A percentile compares a stretch with the other conserved stretches of the same genome.
phyloP scores from a whole-genome alignment of 64 coral and sea anemone species.

The Porites lutea region DNA sequence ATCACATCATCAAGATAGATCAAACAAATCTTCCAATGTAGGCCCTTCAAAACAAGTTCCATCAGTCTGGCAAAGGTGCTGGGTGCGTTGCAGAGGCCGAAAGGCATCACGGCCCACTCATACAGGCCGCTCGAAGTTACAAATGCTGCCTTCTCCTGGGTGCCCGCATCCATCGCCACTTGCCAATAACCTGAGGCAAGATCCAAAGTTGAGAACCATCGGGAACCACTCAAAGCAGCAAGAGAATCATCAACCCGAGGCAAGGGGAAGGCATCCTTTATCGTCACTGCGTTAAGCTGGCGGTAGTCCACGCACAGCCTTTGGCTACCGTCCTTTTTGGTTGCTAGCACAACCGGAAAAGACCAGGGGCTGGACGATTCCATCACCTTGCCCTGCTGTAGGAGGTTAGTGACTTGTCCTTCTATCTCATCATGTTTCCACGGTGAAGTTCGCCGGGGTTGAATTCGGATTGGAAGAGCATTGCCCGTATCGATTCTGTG shows the following conservation, averaged over 20 bases:
- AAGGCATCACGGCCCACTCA: no score
- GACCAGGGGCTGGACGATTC: no score
- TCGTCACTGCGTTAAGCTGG: neutral
- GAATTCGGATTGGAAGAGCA: no score
- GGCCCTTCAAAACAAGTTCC: constrained; percentile 43
- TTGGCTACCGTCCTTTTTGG: no score
- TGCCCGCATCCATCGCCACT: neutral
- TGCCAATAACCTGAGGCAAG: constrained; percentile 18
- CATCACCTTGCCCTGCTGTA: no score
- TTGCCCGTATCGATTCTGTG: no score
- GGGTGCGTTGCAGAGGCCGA: no score
- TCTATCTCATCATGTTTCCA: no score
- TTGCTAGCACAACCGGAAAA: no score
- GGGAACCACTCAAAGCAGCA: neutral
- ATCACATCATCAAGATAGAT: constrained; percentile 58
- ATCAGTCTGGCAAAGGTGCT: constrained; percentile 59
- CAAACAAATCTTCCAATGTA: constrained; percentile 37
- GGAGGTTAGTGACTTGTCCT: no score
- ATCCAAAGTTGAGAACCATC: constrained; percentile 7
- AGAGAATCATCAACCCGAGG: constrained; percentile 7
- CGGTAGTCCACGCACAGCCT: no score
- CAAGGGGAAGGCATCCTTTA: neutral
- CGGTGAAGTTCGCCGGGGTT: no score
- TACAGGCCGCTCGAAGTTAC: constrained; percentile 32
- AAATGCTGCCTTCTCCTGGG: constrained; percentile 18